phyloP scores from a whole-genome alignment of 2,113 vertebrate genomes.

The Capreolus pygargus region DNA sequence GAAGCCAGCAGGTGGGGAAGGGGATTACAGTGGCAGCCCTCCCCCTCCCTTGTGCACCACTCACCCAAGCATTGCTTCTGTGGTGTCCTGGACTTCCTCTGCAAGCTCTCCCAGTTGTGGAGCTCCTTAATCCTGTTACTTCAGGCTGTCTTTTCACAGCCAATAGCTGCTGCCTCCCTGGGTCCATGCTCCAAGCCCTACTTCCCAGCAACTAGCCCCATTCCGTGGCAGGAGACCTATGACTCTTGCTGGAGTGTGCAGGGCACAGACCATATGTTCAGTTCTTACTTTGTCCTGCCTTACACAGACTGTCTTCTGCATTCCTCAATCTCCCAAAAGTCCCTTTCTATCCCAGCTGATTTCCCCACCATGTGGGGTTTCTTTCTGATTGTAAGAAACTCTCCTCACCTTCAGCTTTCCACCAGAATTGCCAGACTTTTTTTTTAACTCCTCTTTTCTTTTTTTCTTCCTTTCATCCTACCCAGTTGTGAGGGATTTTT shows the following conservation, averaged over 20 bases:
- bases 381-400: not conserved
- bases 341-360: not conserved
- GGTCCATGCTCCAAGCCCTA: not conserved
- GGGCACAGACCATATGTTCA: not conserved
- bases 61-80: not conserved
- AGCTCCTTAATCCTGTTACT: not conserved
- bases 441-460: not conserved
- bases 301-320: not conserved
- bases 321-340: not conserved
- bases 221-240: not conserved
- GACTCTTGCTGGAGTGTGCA: not conserved
- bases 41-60: not conserved
- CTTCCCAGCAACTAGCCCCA: not conserved
- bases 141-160: not conserved
- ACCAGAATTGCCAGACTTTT: not conserved
- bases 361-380: not conserved
- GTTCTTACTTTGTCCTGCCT: not conserved
- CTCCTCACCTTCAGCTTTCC: not conserved
- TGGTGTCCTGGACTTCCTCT: not conserved
- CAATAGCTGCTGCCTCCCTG: not conserved
- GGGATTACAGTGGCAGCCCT: not conserved
- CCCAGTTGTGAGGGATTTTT: not conserved
- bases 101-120: not conserved
- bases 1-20: not conserved
- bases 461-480: not conserved